Conservation (phyloP, 23 tunicate species). For the Ascidia mentula region DNA sequence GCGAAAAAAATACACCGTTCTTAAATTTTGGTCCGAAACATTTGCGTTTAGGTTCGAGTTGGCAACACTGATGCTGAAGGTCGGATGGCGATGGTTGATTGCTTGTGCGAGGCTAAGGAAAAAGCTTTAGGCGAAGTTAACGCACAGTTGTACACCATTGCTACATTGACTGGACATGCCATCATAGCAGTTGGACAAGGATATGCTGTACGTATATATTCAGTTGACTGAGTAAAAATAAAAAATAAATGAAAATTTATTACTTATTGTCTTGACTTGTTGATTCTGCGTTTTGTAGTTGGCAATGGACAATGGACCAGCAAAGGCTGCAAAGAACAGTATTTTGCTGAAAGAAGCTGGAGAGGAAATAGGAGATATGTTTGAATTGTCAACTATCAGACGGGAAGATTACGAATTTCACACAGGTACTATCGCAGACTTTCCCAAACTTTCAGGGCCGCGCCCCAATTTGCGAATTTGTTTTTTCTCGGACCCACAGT, state of each 20-base stretch:
- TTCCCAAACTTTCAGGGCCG: too few relatives aligned
- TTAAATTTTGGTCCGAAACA: background rate
- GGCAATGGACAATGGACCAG: conserved; percentile 98
- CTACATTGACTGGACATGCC: conserved; percentile 97
- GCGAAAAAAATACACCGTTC: too few relatives aligned
- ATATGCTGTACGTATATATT: conserved; percentile 54
- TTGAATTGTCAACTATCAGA: conserved; percentile 84
- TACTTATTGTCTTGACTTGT: background rate
- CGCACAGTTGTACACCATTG: conserved; percentile 95
- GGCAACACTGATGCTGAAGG: conserved; percentile 99
- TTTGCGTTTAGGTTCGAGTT: conserved; percentile 65
- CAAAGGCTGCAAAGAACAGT: conserved; percentile 36
- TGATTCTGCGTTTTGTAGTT: conserved; percentile 12
- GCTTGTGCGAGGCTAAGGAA: conserved; percentile 94
- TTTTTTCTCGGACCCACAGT: too few relatives aligned
- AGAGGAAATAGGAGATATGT: conserved; percentile 88
- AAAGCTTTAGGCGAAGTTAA: conserved; percentile 64
- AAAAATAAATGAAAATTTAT: background rate
- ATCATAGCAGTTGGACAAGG: conserved; percentile 94
- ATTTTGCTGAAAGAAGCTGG: conserved; percentile 69
- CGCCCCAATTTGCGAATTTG: too few relatives aligned
- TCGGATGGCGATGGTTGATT: conserved; percentile 99
- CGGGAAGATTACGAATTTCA: conserved; percentile 93
- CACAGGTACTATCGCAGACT: conserved; percentile 42
- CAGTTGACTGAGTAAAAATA: too few relatives aligned